These are phyloP conservation scores for Embidobia sp. DNA, from an alignment of 2,888 invertebrate species.

Conservation along the genomic window DNA sequence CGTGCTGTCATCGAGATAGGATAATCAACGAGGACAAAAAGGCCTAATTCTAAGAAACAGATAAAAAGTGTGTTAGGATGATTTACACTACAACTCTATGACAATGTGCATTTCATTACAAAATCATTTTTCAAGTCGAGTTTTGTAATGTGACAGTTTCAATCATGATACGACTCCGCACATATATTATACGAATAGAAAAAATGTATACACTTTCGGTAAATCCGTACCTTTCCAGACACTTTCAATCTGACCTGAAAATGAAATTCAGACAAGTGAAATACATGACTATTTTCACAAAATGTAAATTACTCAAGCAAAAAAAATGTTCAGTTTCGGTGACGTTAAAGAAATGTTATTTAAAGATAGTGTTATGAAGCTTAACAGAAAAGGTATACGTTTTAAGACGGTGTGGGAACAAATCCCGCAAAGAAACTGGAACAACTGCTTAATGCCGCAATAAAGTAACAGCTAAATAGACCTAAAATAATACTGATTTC, in stretches of 20 bases:
- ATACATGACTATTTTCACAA: too few relatives aligned
- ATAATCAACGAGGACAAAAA: conserved; percentile 44
- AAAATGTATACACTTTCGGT: too few relatives aligned
- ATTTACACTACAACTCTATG: conserved; percentile 25
- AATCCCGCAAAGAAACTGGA: conserved; percentile 18
- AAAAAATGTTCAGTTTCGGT: too few relatives aligned
- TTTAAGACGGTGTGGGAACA: conserved; percentile 7
- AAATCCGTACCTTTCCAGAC: too few relatives aligned
- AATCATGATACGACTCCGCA: conserved; percentile 4
- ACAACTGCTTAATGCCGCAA: conserved; percentile 4
- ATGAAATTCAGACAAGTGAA: too few relatives aligned
- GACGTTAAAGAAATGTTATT: too few relatives aligned
- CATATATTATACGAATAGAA: too few relatives aligned
- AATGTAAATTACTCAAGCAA: too few relatives aligned
- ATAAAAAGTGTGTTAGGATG: conserved; percentile 38
- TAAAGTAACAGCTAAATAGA: conserved; percentile 19
- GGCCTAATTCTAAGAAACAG: conserved; percentile 49
- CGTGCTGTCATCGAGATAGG: conserved; percentile 50
- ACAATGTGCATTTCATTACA: conserved; percentile 33
- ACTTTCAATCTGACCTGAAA: too few relatives aligned
- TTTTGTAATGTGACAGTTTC: conserved; percentile 22
- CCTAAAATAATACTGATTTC: conserved; percentile 40
- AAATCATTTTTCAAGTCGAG: conserved; percentile 14
- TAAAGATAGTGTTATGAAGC: too few relatives aligned
- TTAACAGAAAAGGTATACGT: too few relatives aligned